A percentile compares a stretch with the other conserved stretches of the same genome.
These are phyloP conservation scores for Formica exsecta DNA, from an alignment of 1,140 invertebrate genomes.

Conservation along the genomic window DNA sequence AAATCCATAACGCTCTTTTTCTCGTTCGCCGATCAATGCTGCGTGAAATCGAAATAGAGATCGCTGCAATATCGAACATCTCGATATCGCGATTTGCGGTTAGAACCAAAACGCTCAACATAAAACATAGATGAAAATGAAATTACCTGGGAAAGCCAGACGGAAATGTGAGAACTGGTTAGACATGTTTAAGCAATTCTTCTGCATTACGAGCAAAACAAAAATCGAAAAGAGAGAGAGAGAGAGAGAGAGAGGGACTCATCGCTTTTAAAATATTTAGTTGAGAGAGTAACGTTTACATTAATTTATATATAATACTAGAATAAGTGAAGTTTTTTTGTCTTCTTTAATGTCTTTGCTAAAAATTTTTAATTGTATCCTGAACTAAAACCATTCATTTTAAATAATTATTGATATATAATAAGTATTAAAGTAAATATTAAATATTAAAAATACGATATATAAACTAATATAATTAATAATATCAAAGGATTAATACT, in stretches of 20 bases:
- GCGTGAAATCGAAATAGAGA: constrained; percentile 54
- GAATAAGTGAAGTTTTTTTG: background rate
- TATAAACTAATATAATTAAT: no score
- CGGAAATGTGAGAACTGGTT: constrained; percentile 34
- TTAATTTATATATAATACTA: background rate
- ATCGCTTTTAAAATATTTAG: background rate
- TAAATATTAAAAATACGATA: no score
- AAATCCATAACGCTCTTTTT: constrained; percentile 45
- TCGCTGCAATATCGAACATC: constrained; percentile 23
- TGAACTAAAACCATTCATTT: background rate
- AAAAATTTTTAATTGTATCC: background rate
- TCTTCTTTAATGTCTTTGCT: background rate
- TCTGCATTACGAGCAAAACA: background rate
- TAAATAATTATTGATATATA: background rate
- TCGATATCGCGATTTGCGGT: constrained; percentile 40
- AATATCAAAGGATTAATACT: background rate
- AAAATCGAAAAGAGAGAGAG: no score
- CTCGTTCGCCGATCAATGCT: constrained; percentile 45
- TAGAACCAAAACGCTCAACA: constrained; percentile 28
- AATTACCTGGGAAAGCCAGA: constrained; percentile 40
- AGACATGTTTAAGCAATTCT: background rate
- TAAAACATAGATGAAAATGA: constrained; percentile 82
- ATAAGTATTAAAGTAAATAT: no score
- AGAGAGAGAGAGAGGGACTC: no score
- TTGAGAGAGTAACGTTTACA: background rate